Conservation (phyloP, 2,888 invertebrate genomes). For the Caenorhabditis sp. region DNA sequence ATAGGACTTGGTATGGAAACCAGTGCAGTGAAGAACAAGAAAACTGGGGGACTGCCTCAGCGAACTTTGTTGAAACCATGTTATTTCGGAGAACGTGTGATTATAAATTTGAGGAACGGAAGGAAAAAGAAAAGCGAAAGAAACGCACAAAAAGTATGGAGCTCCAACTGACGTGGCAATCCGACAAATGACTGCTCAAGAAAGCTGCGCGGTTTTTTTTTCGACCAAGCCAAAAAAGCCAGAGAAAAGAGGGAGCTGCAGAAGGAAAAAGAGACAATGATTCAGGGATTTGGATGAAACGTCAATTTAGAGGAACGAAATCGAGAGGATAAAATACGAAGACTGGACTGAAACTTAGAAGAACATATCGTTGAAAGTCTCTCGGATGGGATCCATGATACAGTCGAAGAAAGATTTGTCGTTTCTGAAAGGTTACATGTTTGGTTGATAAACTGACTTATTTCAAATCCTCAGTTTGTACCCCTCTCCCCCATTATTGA, state of each 20-base stretch:
- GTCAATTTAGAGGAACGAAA: background rate
- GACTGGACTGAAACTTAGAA: background rate
- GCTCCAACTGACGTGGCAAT: slow-evolving; percentile 42
- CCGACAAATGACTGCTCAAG: slow-evolving; percentile 26
- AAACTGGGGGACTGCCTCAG: background rate
- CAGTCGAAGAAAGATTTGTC: background rate
- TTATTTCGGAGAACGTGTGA: slow-evolving; percentile 26
- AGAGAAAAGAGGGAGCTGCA: slow-evolving; percentile 1
- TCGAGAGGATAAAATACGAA: background rate
- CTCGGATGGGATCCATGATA: background rate
- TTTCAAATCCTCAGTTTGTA: too few relatives aligned
- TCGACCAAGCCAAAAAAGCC: slow-evolving; percentile 2
- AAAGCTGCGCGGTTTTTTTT: slow-evolving; percentile 1
- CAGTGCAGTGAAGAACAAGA: background rate
- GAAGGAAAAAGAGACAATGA: background rate
- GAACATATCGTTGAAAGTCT: background rate
- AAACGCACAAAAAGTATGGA: slow-evolving; percentile 7
- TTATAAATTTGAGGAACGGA: slow-evolving; percentile 1
- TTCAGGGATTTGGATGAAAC: background rate
- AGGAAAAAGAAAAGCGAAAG: slow-evolving; percentile 10
- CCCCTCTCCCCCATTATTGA: too few relatives aligned
- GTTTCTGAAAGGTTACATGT: background rate
- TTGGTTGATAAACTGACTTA: too few relatives aligned
- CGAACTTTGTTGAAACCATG: slow-evolving; percentile 10
- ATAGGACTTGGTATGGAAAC: background rate